phyloP scores from a whole-genome alignment of 2,797 vertebrate species.

The Aulostomus chinensis region DNA sequence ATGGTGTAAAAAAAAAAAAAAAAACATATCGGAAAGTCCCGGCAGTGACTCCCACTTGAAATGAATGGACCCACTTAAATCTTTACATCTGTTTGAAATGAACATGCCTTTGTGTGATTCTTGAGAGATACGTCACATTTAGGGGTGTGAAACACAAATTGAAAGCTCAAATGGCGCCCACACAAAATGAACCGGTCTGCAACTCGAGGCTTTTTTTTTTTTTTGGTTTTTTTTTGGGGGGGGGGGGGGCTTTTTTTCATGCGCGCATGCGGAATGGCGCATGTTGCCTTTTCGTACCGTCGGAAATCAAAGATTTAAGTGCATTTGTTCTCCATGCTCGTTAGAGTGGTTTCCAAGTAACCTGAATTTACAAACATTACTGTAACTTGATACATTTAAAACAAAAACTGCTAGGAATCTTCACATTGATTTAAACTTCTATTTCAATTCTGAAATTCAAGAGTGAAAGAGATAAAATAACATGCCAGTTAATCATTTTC shows the following conservation, averaged over 20 bases:
- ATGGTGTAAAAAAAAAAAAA: not conserved
- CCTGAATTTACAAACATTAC: not conserved
- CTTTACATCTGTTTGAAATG: rapidly evolving
- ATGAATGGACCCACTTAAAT: rapidly evolving
- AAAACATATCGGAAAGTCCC: conserved; percentile 21
- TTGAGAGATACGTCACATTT: not conserved
- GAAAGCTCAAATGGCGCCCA: conserved; percentile 69
- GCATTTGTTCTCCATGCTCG: too few species aligned
- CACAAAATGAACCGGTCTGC: conserved; percentile 26
- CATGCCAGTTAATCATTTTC: too few species aligned
- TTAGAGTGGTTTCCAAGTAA: not conserved
- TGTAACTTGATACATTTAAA: not conserved
- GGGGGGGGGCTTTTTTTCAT: conserved; percentile 7
- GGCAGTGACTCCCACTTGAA: not conserved
- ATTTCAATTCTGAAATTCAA: too few species aligned
- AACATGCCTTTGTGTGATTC: not conserved
- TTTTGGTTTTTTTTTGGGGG: conserved; percentile 7
- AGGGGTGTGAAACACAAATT: not conserved
- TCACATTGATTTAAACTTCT: too few species aligned
- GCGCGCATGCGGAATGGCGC: conserved; percentile 76
- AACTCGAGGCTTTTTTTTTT: not conserved
- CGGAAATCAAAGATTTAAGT: not conserved
- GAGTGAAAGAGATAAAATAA: too few species aligned
- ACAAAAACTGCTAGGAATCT: too few species aligned
- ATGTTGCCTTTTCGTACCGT: conserved; percentile 12